Base-by-base conservation (phyloP, 2,888 invertebrate genomes). In the Tenthredo mesomela region DNA sequence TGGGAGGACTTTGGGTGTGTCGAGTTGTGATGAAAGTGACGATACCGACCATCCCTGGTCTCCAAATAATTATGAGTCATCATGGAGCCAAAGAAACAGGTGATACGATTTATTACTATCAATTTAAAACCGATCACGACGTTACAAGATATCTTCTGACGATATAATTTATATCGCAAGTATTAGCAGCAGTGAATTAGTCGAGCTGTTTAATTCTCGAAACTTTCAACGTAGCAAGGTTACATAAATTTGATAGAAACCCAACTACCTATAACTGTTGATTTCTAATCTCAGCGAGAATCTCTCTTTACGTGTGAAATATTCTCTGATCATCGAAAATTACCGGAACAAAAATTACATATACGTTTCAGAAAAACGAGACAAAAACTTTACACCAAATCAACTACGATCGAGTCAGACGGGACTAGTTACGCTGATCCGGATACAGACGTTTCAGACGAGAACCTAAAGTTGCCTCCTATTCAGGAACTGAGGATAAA, bases 361-460 rank as follows among this genome's bases (percentile, higher is more conserved):
- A 33, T 40, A n/a, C 29, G 37, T 80, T 80, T 58, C 40, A 80
- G 78, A 33, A 25, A 33, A 37, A 61, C 37, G 29, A 54, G 15
- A 18, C 37, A 4, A 21, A 75, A 21, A 43, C 40, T 43, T 12
- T 47, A 80, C 58, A 43, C n/a, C 40, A 61, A 15, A 58, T 29
- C 61, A n/a, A n/a, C n/a, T 54, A 29, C 29, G 12, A 78, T 5
- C 71, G 87, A 88, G 40, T 87, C 87, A 43, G 90, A 89, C 67
- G 89, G 85, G 40, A 88, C 88, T 40, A 75, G 15, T n/a, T 0
- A 58, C n/a, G 7, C 33, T 10, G 33, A 54, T 33, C 18, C 47
- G 29, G 29, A 33, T 0, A 9, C 37, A 15, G 12, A 58, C 58
- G 25, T 29, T 12, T 40, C 18, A 61, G n/a, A 61, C 4, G 9